Conservation (phyloP, 2,113 vertebrate genomes). For the Peromyscus californicus region DNA sequence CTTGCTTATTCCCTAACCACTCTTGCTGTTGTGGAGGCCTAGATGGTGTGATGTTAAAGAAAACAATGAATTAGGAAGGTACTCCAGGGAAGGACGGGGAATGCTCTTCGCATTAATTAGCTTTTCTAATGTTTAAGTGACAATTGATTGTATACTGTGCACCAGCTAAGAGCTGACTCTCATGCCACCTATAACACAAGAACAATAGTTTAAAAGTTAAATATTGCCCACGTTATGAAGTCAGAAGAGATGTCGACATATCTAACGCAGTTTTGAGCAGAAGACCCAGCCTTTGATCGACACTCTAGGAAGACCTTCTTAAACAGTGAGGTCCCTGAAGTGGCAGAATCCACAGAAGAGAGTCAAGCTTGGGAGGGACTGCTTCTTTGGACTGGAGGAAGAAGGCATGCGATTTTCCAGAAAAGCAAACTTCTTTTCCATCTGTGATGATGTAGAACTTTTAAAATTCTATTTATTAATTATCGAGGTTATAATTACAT, state of each 20-base stretch:
- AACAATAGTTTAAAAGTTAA: background rate
- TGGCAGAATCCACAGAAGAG: background rate
- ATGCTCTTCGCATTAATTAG: background rate
- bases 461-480: background rate
- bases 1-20: no score
- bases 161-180: background rate
- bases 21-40: background rate
- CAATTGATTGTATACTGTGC: rapidly evolving
- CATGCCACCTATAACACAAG: no score
- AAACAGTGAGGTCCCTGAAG: background rate
- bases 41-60: background rate
- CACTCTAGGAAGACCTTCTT: background rate
- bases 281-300: background rate
- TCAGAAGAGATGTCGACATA: background rate
- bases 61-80: background rate
- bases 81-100: background rate
- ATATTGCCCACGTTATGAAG: background rate
- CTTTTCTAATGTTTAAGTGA: background rate
- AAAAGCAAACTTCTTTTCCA: background rate
- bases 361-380: background rate
- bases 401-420: background rate
- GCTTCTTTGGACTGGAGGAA: background rate
- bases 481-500: background rate
- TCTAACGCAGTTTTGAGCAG: background rate
- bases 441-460: background rate